Evolutionary conservation across 1,140 invertebrate species (phyloP).

Genomic region (Drosophila kikkawai): DNA sequence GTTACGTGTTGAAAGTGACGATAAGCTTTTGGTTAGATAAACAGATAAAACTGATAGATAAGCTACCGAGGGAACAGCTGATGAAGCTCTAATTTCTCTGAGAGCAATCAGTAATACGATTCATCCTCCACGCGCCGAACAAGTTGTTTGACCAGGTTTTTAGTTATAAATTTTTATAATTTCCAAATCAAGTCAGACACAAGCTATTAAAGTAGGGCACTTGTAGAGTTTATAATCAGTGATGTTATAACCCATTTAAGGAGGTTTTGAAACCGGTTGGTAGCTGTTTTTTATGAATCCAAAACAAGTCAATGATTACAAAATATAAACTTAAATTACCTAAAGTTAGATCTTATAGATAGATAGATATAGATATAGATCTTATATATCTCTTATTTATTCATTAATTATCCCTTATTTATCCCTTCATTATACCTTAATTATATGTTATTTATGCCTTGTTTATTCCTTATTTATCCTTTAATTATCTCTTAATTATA

Average conservation of each 20-base stretch:
- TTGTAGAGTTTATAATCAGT: neutral
- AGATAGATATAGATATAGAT: no score
- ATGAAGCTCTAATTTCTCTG: neutral
- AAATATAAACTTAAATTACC: neutral
- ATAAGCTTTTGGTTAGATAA: neutral
- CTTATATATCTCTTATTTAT: no score
- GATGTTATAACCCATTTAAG: neutral
- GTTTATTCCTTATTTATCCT: neutral
- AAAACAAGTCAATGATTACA: neutral
- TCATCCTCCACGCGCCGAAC: neutral
- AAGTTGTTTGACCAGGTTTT: neutral
- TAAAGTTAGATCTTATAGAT: no score
- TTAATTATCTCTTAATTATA: neutral
- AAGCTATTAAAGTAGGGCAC: neutral
- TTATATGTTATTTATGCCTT: no score
- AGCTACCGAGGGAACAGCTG: slow-evolving; percentile 24
- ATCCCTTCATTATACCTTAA: no score
- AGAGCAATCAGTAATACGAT: neutral
- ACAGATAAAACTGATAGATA: neutral
- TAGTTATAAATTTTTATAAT: neutral
- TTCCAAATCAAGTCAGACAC: neutral
- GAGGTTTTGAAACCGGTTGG: neutral
- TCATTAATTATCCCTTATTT: neutral
- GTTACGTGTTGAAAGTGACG: slow-evolving; percentile 13
- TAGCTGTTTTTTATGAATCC: neutral